Base-by-base conservation (phyloP, 2,888 invertebrate genomes). In the Crioceris asparagi region DNA sequence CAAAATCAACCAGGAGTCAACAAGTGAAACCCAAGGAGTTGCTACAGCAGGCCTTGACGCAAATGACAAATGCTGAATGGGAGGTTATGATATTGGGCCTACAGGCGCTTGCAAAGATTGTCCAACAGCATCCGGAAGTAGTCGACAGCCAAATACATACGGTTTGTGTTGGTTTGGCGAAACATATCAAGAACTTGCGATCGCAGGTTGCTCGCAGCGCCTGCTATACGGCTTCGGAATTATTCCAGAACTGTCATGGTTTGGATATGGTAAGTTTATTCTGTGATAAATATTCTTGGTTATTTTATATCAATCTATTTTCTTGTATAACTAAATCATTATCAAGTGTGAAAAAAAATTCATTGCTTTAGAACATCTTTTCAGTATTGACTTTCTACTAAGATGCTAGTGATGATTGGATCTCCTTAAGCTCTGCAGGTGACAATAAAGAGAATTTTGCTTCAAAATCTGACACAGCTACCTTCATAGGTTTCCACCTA, bases 181-280 rank as follows among this genome's bases (percentile, higher is more conserved):
- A 74, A 42, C 83, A 92, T 55, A 81, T 90, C 31, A 82, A 83
- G 48, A 96, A 92, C 62, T 70, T 97, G 42, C 74, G 97, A 16
- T 96, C 96, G 0, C 88, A 93, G 59, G 93, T 93, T 0, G 83
- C 94, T 0, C 73, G 94, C 32, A 76, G 83, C 3, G 92, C 94
- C 11, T 91, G 96, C 55, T 72, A 79, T 43, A 77, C 85, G 5
- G 70, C 92, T 27, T 79, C 80, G 1, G 83, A 90, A 41, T 64
- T 97, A 48, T 94, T 90, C 59, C 67, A 69, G 17, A 65, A 74
- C 3, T 57, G 55, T 35, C 58, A 57, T 46, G 56, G 60, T n/a
- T 49, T 79, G 60, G 81, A 82, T 56, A 60, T 70, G 48, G 78
- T 77, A 62, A 68, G 69, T 65, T 23, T n/a, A n/a, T n/a, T n/a